phyloP scores from a whole-genome alignment of 2,797 vertebrate genomes.

The Myotis findleyi region DNA sequence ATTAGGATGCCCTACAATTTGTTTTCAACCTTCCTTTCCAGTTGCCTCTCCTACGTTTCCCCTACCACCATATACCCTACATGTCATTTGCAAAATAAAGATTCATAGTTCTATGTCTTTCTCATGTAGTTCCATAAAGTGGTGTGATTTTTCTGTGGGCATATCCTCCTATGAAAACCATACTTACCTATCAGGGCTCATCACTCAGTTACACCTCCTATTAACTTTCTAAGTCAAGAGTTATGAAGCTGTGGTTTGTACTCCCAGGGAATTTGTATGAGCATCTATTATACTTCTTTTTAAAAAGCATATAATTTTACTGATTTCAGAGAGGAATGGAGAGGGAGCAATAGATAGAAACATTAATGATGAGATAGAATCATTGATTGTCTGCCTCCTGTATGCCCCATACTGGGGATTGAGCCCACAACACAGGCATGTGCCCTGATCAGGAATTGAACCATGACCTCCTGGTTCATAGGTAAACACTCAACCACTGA shows the following conservation, averaged over 20 bases:
- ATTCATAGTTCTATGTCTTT: background rate
- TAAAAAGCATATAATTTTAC: no score
- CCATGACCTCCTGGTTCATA: no score
- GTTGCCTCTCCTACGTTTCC: background rate
- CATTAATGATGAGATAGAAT: no score
- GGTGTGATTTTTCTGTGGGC: background rate
- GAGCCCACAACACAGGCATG: no score
- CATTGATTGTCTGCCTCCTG: no score
- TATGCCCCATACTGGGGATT: no score
- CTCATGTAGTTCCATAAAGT: background rate
- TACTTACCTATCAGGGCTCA: background rate
- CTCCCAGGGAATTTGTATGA: background rate
- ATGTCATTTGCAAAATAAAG: background rate
- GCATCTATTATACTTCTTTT: background rate
- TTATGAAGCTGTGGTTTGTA: constrained; percentile 2
- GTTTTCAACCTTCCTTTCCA: background rate
- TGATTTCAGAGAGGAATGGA: no score
- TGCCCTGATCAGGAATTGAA: no score
- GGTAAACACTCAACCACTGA: no score
- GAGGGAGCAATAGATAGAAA: no score
- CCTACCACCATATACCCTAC: background rate
- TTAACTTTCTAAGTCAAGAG: background rate
- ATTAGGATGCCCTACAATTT: background rate
- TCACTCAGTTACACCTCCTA: background rate
- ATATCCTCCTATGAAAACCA: background rate